Base-by-base conservation (phyloP, 2,888 invertebrate genomes). In the Dorcus hopei region DNA sequence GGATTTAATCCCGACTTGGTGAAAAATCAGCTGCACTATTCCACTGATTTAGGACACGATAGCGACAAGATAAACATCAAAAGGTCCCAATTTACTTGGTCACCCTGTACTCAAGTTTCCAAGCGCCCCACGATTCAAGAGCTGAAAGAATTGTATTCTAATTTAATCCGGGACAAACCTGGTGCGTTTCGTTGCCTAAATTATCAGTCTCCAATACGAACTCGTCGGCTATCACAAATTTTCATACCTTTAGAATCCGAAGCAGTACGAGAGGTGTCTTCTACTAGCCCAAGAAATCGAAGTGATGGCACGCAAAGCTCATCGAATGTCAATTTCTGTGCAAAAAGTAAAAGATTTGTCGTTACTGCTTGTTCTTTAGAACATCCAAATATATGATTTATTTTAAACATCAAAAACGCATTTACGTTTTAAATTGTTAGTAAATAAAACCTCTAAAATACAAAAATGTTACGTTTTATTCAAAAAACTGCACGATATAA, bases 81-180 rank as follows among this genome's bases (percentile, higher is more conserved):
- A 41, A 61, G 63, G 54, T 59, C 65, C 2, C 70, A 71, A 16
- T 65, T 67, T 41, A 73, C 74, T n/a, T 74, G 72, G 72, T 70
- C 73, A 0, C 72, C 74, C 0, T 69, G 69, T 48, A 71, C 65
- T 52, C 47, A 57, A 26, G 23, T 50, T 9, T 41, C 61, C 3
- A 59, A 59, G 45, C 58, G 62, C 26, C 69, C 67, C 23, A 66
- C 68, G 9, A 62, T 70, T 48, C 61, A 66, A 49, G 68, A 70
- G 50, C 57, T 70, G 9, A 62, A 65, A 43, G 61, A 61, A 16
- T 52, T 68, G 14, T 70, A 68, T 52, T 57, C 54, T 23, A 64
- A 64, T 45, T 57, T 65, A 38, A 57, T 64, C 9, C 54, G 62
- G 26, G 55, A 62, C 5, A 63, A 64, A 57, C 57, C 56, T 9